Evolutionary conservation across 2,797 vertebrate genomes (phyloP).

Genomic region (Chelon labrosus): DNA sequence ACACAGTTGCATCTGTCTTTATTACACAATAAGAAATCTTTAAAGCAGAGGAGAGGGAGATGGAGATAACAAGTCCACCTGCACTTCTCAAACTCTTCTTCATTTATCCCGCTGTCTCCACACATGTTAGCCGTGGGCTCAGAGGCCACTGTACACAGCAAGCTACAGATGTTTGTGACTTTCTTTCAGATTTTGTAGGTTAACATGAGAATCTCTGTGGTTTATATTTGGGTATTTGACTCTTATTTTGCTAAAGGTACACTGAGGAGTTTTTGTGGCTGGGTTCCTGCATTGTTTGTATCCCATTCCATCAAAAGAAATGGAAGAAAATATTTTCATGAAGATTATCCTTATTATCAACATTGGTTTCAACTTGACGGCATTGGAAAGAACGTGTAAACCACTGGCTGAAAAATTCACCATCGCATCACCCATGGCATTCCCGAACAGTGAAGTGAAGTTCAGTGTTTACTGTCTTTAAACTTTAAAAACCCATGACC

Average conservation of each 20-base stretch:
- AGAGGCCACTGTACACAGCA: not conserved
- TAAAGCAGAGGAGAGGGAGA: conserved; percentile 38
- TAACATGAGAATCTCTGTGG: conserved; percentile 24
- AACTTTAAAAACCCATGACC: not conserved
- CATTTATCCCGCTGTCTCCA: conserved; percentile 39
- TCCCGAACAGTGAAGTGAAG: not conserved
- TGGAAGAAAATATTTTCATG: too few relatives aligned
- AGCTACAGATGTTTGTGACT: conserved; percentile 22
- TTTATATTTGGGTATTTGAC: conserved; percentile 6
- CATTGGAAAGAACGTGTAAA: too few relatives aligned
- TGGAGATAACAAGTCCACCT: conserved; percentile 40
- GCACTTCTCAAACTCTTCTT: conserved; percentile 43
- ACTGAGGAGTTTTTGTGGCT: not conserved
- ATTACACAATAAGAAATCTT: conserved; percentile 40
- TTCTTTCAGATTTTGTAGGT: conserved; percentile 19
- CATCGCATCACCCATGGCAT: too few relatives aligned
- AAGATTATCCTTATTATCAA: too few relatives aligned
- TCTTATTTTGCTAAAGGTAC: conserved; percentile 9
- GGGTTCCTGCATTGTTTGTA: conserved; percentile 1
- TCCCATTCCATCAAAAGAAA: not conserved
- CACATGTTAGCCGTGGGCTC: conserved; percentile 21
- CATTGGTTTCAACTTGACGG: too few relatives aligned
- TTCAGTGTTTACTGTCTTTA: not conserved
- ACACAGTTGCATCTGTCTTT: conserved; percentile 48
- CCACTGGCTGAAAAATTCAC: too few relatives aligned